Conservation (phyloP, 2,113 vertebrate species). For the Mellivora capensis region DNA sequence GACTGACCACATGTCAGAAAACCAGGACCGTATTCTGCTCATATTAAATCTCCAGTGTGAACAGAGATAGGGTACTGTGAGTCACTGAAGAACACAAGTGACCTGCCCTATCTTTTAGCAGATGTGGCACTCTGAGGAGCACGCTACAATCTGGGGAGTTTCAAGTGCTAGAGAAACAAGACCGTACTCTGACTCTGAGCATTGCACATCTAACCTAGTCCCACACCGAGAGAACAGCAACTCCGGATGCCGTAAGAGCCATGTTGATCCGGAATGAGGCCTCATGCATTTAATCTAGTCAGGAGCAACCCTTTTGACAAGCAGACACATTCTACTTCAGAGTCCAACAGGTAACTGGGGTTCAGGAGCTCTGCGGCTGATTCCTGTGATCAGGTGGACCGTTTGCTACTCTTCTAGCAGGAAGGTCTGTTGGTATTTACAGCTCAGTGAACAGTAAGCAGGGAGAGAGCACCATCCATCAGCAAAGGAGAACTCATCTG, state of each 20-base stretch:
- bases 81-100: background rate
- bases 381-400: constrained; percentile 48
- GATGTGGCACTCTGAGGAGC: background rate
- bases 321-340: constrained; percentile 71
- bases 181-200: background rate
- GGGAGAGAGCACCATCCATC: constrained; percentile 72
- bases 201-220: background rate
- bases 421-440: constrained; percentile 79
- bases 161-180: background rate
- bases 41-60: background rate
- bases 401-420: constrained; percentile 63
- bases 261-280: constrained; percentile 50
- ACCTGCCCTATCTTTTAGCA: background rate
- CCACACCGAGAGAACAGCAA: background rate
- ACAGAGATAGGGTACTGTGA: background rate
- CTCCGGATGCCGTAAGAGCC: constrained; percentile 58
- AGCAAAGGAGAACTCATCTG: constrained; percentile 70
- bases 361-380: constrained; percentile 71
- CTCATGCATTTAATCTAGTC: constrained; percentile 62
- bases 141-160: background rate
- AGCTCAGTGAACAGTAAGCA: constrained; percentile 74
- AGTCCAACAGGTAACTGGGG: constrained; percentile 71
- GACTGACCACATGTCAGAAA: constrained; percentile 17
- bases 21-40: background rate
- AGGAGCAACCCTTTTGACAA: constrained; percentile 60